Evolutionary conservation across 2,113 vertebrate species (phyloP), one percentile per base, ranked within the genome.

Genomic region (Nasalis larvatus): DNA sequence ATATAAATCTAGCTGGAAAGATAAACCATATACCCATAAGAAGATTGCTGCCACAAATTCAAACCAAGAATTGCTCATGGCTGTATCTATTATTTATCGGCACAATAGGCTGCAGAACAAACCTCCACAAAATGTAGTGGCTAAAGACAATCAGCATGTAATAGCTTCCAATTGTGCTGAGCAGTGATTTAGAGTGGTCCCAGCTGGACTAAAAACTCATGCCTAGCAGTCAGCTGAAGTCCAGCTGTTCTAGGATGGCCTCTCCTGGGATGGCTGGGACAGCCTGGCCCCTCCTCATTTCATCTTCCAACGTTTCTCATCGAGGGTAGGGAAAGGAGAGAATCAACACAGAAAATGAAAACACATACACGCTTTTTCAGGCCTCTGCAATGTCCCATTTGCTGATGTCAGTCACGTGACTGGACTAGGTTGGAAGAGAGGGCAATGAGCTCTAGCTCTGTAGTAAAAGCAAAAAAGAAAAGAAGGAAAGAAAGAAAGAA

Each of bases 271-370:
- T 73, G 4, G 35, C 13, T 9, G 27, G 32, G 37, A 3, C 1
- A 45, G 35, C 16, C 35, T 23, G 40, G 13, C 0, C 32, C 25
- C 12, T 73, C 49, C 54, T 69, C 2, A 0, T 20, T 27, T 25
- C 27, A 21, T 11, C 63, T 27, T 49, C n/a, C 17, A 37, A 16
- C 17, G 4, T 32, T 77, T 81, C 21, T 93, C 71, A 42, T 21
- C 30, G 20, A 5, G 4, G 20, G 2, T 1, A 2, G 23, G n/a
- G 11, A 4, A 4, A 35, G 20, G 18, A 47, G 73, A 89, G 9
- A 37, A 18, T 37, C 14, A 27, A 69, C n/a, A 49, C 0, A 81
- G 52, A 20, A 78, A 30, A 56, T 4, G 4, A 84, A 93, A 88
- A 54, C 9, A 71, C 7, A 14, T 4, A 32, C 0, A 4, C 21